Conservation (phyloP, 1,140 invertebrate genomes). For the Aricia agestis region DNA sequence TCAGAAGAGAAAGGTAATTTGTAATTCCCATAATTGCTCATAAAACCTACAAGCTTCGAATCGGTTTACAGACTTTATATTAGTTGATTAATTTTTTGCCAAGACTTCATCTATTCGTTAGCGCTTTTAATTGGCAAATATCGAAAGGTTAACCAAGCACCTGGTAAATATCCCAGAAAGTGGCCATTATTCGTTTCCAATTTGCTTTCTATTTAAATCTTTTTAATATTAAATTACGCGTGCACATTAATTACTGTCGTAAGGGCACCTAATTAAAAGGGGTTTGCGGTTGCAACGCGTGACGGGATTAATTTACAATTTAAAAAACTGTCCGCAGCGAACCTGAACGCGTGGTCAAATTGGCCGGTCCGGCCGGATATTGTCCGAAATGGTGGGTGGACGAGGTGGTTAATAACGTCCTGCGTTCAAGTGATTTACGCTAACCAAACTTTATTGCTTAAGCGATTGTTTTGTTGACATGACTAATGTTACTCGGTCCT, state of each 20-base stretch:
- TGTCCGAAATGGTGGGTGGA: slow-evolving; percentile 27
- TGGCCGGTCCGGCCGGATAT: slow-evolving; percentile 23
- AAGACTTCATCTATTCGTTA: no score
- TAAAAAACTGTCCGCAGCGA: background rate
- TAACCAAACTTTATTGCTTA: slow-evolving; percentile 9
- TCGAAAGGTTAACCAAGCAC: no score
- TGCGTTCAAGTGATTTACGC: background rate
- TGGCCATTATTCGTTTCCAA: no score
- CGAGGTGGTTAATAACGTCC: slow-evolving; percentile 15
- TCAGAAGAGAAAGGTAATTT: no score
- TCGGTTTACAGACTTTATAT: no score
- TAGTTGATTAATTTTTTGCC: no score
- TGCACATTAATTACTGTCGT: background rate
- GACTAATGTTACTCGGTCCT: background rate
- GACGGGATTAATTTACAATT: background rate
- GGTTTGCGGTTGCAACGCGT: background rate
- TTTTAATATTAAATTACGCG: no score
- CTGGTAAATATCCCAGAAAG: no score
- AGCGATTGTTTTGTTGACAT: background rate
- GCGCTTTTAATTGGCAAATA: no score
- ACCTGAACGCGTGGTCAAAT: slow-evolving; percentile 11
- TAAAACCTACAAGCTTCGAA: no score
- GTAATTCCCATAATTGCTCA: no score
- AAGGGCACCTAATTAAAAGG: background rate
- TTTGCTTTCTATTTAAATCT: no score